These are phyloP conservation scores for Thermophis baileyi DNA, from an alignment of 2,113 vertebrate genomes.

Conservation along the genomic window DNA sequence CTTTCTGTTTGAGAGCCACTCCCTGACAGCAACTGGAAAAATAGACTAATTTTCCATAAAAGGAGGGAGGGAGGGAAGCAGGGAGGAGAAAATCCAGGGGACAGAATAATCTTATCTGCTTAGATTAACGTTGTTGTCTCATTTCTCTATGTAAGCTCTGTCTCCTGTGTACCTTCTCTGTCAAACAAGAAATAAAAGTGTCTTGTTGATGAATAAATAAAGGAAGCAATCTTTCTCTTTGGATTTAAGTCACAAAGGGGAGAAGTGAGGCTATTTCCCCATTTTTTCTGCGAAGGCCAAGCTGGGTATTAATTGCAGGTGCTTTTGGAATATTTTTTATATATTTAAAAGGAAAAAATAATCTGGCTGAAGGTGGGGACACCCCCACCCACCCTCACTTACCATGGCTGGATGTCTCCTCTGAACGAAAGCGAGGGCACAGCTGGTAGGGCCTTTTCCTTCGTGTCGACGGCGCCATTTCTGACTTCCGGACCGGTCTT, in stretches of 20 bases:
- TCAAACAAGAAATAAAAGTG: not conserved
- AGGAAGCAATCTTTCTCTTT: not conserved
- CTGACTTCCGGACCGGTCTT: not conserved
- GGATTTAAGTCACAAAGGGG: not conserved
- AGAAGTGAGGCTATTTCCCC: not conserved
- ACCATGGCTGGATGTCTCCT: not conserved
- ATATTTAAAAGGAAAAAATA: not conserved
- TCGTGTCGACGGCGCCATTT: not conserved
- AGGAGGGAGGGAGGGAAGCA: not conserved
- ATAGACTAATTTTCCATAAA: not conserved
- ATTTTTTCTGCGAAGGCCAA: not conserved
- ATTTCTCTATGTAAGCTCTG: not conserved
- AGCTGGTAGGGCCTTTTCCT: not conserved
- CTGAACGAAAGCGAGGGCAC: not conserved
- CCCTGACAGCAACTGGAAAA: not conserved
- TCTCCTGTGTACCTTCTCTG: not conserved
- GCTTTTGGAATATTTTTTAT: not conserved
- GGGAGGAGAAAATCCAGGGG: not conserved
- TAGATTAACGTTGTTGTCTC: not conserved
- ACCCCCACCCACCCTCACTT: not conserved
- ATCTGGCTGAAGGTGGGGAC: not conserved
- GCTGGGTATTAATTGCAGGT: not conserved
- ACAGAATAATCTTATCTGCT: not conserved
- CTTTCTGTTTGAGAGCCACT: not conserved
- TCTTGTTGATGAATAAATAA: not conserved